phyloP scores from a whole-genome alignment of 1,140 invertebrate species.

The Sminthurinus signatus region DNA sequence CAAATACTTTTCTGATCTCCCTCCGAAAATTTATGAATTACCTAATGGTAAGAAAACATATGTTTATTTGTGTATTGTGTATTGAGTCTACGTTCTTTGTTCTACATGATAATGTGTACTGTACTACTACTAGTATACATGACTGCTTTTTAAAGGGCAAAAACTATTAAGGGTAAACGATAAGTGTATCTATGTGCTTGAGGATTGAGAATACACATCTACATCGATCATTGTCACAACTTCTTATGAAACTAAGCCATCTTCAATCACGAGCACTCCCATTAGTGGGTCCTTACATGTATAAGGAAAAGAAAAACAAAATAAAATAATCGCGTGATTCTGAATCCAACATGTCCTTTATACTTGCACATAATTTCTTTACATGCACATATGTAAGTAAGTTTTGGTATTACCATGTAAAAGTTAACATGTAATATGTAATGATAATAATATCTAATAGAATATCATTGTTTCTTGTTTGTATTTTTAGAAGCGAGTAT shows the following conservation, averaged over 20 bases:
- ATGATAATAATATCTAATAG: too few relatives aligned
- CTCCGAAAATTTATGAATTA: conserved; percentile 79
- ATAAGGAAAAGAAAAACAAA: background rate
- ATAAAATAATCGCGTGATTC: conserved; percentile 17
- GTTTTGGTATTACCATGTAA: too few relatives aligned
- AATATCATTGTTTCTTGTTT: conserved; percentile 19
- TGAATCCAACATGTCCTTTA: conserved; percentile 2
- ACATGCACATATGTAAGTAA: background rate
- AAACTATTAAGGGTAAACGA: background rate
- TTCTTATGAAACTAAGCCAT: conserved; percentile 21
- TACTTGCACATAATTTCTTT: background rate
- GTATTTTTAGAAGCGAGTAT: conserved; percentile 77
- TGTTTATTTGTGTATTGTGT: too few relatives aligned
- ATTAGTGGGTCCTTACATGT: conserved; percentile 3
- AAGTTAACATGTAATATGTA: too few relatives aligned
- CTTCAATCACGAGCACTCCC: conserved; percentile 21
- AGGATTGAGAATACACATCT: too few relatives aligned
- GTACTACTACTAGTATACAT: too few relatives aligned
- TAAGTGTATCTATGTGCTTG: conserved; percentile 5
- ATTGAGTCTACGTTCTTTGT: too few relatives aligned
- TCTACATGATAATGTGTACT: too few relatives aligned
- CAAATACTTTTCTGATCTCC: conserved; percentile 82
- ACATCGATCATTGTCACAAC: conserved; percentile 29
- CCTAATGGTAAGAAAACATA: conserved; percentile 85
- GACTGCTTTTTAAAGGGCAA: background rate